A percentile compares a stretch with the other conserved stretches of the same genome.
These are phyloP conservation scores for Corticium candelabrum DNA, from an alignment of 37 sponge, comb jelly and placozoan genomes.

Conservation along the genomic window DNA sequence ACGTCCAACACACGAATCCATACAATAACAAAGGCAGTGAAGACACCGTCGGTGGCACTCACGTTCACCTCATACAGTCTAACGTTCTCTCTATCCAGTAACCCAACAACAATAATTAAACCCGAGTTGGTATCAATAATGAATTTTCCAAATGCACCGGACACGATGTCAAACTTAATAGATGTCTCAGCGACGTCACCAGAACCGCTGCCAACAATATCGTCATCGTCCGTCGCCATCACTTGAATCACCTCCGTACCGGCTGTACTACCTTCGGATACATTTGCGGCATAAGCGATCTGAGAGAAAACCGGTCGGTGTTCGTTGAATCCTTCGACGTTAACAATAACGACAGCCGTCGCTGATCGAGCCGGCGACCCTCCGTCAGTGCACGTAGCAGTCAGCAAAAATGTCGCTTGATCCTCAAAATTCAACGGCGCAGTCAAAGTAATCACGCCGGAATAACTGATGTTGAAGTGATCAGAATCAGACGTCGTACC, in stretches of 20 bases:
- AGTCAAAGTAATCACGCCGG: constrained; percentile 10
- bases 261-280: constrained; percentile 35
- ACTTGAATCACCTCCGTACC: constrained; percentile 17
- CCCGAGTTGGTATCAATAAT: constrained; percentile 35
- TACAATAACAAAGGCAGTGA: constrained; percentile 12
- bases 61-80: constrained; percentile 30
- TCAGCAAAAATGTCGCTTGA: neutral
- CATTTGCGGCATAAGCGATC: constrained; percentile 19
- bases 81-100: constrained; percentile 19
- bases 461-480: constrained; percentile 20
- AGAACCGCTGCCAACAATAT: constrained; percentile 30
- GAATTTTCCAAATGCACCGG: constrained; percentile 8
- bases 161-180: constrained; percentile 15
- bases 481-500: neutral
- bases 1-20: constrained; percentile 1
- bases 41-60: constrained; percentile 23
- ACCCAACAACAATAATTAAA: constrained; percentile 16
- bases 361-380: constrained; percentile 2
- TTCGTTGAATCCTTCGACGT: constrained; percentile 34
- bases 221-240: constrained; percentile 32
- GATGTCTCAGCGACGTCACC: constrained; percentile 2
- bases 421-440: neutral
- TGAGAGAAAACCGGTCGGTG: constrained; percentile 28
- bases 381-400: neutral
- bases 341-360: constrained; percentile 22